Percentiles rank a stretch among this genome's conserved stretches.
Evolutionary conservation across 2,888 invertebrate species (phyloP).

Genomic region (Fabriciana adippe): DNA sequence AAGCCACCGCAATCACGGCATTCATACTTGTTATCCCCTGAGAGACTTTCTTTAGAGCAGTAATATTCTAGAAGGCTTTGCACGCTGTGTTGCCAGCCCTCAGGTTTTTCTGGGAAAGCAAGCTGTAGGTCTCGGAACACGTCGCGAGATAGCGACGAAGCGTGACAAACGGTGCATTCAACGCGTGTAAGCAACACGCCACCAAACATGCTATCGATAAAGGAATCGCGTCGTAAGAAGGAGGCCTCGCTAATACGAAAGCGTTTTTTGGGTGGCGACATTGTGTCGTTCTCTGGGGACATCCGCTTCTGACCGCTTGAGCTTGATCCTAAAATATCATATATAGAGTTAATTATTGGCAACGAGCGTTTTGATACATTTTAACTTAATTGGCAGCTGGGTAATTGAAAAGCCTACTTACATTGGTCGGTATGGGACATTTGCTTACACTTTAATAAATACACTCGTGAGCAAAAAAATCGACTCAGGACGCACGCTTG

Average conservation of each 20-base stretch:
- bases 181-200: slow-evolving; percentile 89
- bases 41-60: slow-evolving; percentile 88
- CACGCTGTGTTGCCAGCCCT: slow-evolving; percentile 82
- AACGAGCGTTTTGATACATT: too few species aligned
- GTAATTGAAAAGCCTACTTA: too few species aligned
- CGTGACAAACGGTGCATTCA: slow-evolving; percentile 87
- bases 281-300: slow-evolving; percentile 41
- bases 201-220: slow-evolving; percentile 87
- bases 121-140: slow-evolving; percentile 91
- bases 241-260: slow-evolving; percentile 51
- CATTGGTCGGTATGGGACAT: too few species aligned
- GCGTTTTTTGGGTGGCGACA: slow-evolving; percentile 54
- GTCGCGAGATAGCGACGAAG: slow-evolving; percentile 88
- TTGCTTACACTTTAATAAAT: neutral
- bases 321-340: slow-evolving; percentile 51
- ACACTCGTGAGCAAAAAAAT: too few species aligned
- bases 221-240: slow-evolving; percentile 58
- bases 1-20: slow-evolving; percentile 89
- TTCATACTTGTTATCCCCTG: slow-evolving; percentile 90
- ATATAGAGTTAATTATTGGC: neutral
- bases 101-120: slow-evolving; percentile 85
- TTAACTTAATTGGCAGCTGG: too few species aligned
- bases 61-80: slow-evolving; percentile 90
- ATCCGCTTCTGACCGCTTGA: slow-evolving; percentile 51
- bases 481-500: too few species aligned